Conservation (phyloP, 2,888 invertebrate genomes). For the Microdon myrmicae region DNA sequence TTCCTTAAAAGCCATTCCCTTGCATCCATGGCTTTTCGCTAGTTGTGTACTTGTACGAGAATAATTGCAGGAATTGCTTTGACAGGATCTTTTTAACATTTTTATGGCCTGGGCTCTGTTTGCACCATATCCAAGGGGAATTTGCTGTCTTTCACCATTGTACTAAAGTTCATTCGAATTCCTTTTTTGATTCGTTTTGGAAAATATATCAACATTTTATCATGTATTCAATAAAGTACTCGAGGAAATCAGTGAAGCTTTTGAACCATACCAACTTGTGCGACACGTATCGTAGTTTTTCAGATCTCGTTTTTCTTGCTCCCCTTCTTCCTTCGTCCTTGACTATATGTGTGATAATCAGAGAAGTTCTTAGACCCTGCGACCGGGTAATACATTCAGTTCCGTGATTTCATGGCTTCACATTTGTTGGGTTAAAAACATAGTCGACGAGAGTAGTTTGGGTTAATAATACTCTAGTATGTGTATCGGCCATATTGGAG, state of each 20-base stretch:
- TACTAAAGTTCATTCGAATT: no score
- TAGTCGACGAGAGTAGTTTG: conserved; percentile 25
- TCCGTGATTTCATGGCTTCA: conserved; percentile 14
- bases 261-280: conserved; percentile 15
- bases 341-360: neutral
- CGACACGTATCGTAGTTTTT: conserved; percentile 14
- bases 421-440: conserved; percentile 11
- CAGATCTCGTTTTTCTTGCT: neutral
- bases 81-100: no score
- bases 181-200: neutral
- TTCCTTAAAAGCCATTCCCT: no score
- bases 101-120: no score
- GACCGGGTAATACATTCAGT: conserved; percentile 15
- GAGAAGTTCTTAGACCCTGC: conserved; percentile 14
- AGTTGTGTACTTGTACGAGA: no score
- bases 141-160: no score
- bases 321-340: neutral
- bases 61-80: no score
- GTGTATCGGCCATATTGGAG: no score
- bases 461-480: conserved; percentile 44
- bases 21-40: no score
- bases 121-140: no score
- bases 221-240: conserved; percentile 20
- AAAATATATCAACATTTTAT: conserved; percentile 11
- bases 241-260: conserved; percentile 10